phyloP scores from a whole-genome alignment of 2,113 vertebrate species.

The Pao palembangensis region DNA sequence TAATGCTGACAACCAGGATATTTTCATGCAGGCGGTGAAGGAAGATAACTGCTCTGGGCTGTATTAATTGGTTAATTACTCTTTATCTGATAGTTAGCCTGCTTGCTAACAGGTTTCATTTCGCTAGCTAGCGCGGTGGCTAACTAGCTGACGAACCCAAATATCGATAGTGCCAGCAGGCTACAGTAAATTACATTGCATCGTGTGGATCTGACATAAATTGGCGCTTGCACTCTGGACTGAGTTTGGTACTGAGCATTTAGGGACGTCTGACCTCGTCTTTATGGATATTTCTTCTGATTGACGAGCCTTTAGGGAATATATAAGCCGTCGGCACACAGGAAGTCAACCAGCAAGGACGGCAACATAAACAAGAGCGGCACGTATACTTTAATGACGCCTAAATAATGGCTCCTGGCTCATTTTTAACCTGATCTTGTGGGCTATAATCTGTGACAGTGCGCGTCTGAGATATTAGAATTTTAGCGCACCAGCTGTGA shows the following conservation, averaged over 20 bases:
- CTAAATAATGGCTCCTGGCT: constrained; percentile 14
- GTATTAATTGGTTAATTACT: not conserved
- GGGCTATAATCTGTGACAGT: constrained; percentile 8
- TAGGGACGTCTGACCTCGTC: constrained; percentile 9
- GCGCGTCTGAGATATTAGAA: not conserved
- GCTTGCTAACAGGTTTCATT: constrained; percentile 40
- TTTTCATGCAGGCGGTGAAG: not conserved
- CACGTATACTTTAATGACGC: constrained; percentile 24
- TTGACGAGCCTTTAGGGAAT: constrained; percentile 31
- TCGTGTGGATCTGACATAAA: constrained; percentile 6
- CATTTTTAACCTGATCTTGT: not conserved
- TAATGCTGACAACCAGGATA: not conserved
- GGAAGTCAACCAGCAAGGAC: constrained; percentile 45
- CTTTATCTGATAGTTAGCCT: constrained; percentile 40
- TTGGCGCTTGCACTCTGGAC: not conserved
- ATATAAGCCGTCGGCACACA: constrained; percentile 30
- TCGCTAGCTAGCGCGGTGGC: constrained; percentile 53
- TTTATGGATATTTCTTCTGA: constrained; percentile 22
- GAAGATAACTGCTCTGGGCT: not conserved
- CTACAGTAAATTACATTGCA: constrained; percentile 12
- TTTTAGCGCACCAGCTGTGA: constrained; percentile 16
- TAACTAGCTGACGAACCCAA: constrained; percentile 46
- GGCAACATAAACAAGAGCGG: constrained; percentile 37
- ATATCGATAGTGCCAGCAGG: constrained; percentile 27
- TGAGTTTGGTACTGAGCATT: constrained; percentile 14